Evolutionary conservation across 2,888 invertebrate genomes (phyloP).

Genomic region (Aelia acuminata): DNA sequence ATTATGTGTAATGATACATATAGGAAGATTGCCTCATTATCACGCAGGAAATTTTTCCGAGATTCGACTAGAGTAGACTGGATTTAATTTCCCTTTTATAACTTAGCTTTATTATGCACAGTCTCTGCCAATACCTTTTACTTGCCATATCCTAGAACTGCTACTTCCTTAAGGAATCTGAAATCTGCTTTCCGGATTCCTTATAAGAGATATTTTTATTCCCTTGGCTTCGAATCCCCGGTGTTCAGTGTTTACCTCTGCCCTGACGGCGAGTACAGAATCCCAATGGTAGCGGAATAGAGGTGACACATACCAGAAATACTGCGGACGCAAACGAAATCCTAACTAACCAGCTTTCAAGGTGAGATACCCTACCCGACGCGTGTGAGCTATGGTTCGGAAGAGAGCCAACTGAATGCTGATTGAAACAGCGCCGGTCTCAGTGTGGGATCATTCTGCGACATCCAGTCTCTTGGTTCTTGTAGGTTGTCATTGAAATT

Average conservation of each 20-base stretch:
- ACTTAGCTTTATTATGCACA: too few species aligned
- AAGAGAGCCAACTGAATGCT: not conserved
- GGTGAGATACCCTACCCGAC: constrained; percentile 27
- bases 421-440: not conserved
- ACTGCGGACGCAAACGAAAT: constrained; percentile 26
- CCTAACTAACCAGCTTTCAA: constrained; percentile 8
- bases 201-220: constrained; percentile 6
- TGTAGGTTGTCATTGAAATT: too few species aligned
- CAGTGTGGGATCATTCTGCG: not conserved
- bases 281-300: not conserved
- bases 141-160: not conserved
- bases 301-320: constrained; percentile 3
- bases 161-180: not conserved
- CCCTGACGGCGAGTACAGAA: not conserved
- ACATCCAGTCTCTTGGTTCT: not conserved
- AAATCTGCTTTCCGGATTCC: not conserved
- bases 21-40: too few species aligned
- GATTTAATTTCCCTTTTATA: too few species aligned
- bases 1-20: too few species aligned
- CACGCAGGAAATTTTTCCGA: too few species aligned
- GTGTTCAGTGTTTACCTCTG: not conserved
- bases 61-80: too few species aligned
- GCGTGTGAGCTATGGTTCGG: constrained; percentile 16
- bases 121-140: not conserved
- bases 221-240: not conserved